Evolutionary conservation across 2,888 invertebrate species (phyloP), one percentile per base, ranked within the genome.

Genomic region (Galerucella nymphaeae): DNA sequence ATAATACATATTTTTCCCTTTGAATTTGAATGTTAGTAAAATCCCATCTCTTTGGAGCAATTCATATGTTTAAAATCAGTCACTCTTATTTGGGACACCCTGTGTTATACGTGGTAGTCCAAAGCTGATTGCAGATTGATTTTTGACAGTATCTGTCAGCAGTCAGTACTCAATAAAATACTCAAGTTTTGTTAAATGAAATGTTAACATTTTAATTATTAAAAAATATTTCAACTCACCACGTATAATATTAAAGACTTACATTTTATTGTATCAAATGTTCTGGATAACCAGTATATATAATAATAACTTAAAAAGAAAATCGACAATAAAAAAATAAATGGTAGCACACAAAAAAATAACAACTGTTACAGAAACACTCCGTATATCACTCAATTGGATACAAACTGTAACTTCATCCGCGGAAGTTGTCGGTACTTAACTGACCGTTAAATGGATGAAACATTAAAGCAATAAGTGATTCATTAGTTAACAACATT

Each of bases 381-480:
- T 59, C 59, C 9, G 16, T n/a, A 59, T n/a, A 59, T 38, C 38
- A n/a, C n/a, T 10, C 30, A 0, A 13, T 59, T 59, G 38, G n/a
- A 59, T n/a, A 9, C 9, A 59, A 38, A 59, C 59, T 41, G 18
- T 62, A 62, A 18, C 41, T 62, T n/a, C 13, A 38, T 62, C 61
- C 18, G 18, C 61, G 61, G 61, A 62, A 42, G 42, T 62, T 18
- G 61, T 16, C 61, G 38, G 16, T 41, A 42, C 18, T 62, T 62
- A 62, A 10, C 8, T n/a, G 41, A 62, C 61, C 61, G 61, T 62
- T 62, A 59, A 59, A n/a, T n/a, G 59, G 16, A 30, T 30, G 38
- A 5, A 76, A 81, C 80, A 76, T 77, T 80, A 81, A 74, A 69
- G 76, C 76, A 74, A 64, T 71, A 75, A 48, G 42, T 80, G 80